Base-by-base conservation (phyloP, 2,113 vertebrate species). In the Rhinolophus sinicus region DNA sequence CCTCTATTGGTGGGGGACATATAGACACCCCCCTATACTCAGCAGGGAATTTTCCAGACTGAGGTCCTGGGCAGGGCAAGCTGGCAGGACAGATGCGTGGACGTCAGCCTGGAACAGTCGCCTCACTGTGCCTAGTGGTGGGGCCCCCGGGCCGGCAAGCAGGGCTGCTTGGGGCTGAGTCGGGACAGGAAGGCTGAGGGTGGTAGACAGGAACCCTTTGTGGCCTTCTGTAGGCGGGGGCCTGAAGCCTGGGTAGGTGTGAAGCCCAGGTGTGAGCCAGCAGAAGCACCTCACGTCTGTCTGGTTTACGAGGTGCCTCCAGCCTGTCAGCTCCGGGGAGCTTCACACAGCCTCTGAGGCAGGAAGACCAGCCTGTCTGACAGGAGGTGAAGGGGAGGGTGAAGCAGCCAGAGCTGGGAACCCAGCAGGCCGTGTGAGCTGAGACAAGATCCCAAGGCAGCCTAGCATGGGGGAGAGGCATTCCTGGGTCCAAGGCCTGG, bases 21-120 rank as follows among this genome's bases (percentile, higher is more conserved):
- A 18, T 47, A 73, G n/a, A 33, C 22, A 15, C 13, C 19, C 7
- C 14, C 7, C 0, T 1, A 22, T 8, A 0, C 0, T 0, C 15
- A 70, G 30, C 3, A 2, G 67, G 50, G 47, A 73, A 8, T 92
- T 44, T 96, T 92, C 93, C 75, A 76, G 64, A 65, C 38, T 64
- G n/a, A 56, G 69, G 16, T 84, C 62, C 64, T 82, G 81, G 82
- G 82, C 60, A 76, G 77, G 44, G 78, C 84, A 60, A 19, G 22
- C 80, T 87, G 82, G 82, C 60, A 76, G 77, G 44, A 73, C 84
- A 0, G 47, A 47, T 81, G 33, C 1, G 1, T 52, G 65, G 80
- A 87, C 64, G 62, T 89, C 77, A 67, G 22, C 15, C 54, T 5
- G 0, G 13, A 40, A 93, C 67, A 96, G 10, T 75, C 16, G 5